These are phyloP conservation scores for Peromyscus aztecus DNA, from an alignment of 2,797 vertebrate genomes.

Conservation along the genomic window DNA sequence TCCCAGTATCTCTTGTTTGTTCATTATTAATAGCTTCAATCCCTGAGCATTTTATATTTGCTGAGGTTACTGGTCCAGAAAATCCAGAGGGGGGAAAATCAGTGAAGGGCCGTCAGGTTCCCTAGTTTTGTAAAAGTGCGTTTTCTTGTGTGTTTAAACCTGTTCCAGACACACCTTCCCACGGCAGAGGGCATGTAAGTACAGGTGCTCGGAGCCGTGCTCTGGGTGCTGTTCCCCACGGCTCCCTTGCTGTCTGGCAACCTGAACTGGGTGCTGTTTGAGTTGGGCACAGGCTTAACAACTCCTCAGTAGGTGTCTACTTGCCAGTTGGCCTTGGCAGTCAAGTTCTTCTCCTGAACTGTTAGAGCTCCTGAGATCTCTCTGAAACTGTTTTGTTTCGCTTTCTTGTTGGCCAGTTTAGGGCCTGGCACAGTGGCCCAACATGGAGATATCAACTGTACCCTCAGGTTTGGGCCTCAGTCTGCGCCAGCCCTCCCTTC, in stretches of 20 bases:
- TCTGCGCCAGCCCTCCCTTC: neutral
- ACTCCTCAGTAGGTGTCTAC: neutral
- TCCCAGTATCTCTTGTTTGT: neutral
- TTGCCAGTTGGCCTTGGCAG: neutral
- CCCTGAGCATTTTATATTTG: neutral
- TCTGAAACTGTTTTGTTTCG: neutral
- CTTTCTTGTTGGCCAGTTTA: neutral
- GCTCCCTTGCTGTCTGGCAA: neutral
- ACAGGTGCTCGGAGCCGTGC: neutral
- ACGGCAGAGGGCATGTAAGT: neutral
- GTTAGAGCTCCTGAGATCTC: neutral
- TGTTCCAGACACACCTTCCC: neutral
- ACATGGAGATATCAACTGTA: fast-evolving
- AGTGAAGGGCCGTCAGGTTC: neutral
- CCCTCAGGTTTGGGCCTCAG: neutral
- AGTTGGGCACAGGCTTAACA: neutral
- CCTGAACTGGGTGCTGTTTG: neutral
- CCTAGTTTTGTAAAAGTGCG: neutral
- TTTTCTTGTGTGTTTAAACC: neutral
- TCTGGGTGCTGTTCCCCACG: neutral
- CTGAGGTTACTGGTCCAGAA: neutral
- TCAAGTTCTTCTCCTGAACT: neutral
- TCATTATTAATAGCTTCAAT: neutral
- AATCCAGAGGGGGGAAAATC: neutral
- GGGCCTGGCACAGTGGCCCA: neutral